These are phyloP conservation scores for Sebastes cheni DNA, from an alignment of 2,797 vertebrate genomes.

Conservation along the genomic window DNA sequence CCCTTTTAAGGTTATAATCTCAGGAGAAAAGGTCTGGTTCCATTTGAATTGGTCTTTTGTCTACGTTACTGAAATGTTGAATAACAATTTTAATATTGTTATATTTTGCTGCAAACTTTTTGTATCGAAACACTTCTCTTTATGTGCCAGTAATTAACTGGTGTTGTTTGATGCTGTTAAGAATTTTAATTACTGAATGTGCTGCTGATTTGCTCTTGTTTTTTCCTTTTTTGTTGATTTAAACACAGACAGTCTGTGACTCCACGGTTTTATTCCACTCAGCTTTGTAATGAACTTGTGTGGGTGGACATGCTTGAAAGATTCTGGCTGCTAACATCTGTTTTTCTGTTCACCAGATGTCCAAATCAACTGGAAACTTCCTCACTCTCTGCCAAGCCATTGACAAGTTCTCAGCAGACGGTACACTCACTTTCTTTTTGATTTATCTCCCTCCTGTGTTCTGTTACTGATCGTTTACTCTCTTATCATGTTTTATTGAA, in stretches of 20 bases:
- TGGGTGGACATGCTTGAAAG: constrained; percentile 18
- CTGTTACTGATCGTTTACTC: neutral
- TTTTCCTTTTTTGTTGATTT: constrained; percentile 13
- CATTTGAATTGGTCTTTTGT: neutral
- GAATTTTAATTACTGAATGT: neutral
- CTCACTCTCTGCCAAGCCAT: constrained; percentile 91
- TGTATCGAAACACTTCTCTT: neutral
- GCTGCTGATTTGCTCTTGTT: constrained; percentile 7
- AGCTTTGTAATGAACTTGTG: constrained; percentile 19
- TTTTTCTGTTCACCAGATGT: constrained; percentile 87
- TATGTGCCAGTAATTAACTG: neutral
- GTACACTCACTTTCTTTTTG: constrained; percentile 72
- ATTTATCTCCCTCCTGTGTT: neutral
- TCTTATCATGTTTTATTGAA: constrained; percentile 7
- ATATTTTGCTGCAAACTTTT: neutral
- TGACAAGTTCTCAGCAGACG: constrained; percentile 96
- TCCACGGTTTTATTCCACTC: neutral
- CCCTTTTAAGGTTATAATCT: neutral
- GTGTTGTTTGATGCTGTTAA: constrained; percentile 1
- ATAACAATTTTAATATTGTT: neutral
- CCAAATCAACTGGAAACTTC: constrained; percentile 99
- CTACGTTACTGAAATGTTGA: neutral
- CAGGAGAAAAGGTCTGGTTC: neutral
- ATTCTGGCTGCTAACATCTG: constrained; percentile 48
- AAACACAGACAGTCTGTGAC: constrained; percentile 15